Base-by-base conservation (phyloP, 2,888 invertebrate genomes). In the Carterocephalus palaemon region DNA sequence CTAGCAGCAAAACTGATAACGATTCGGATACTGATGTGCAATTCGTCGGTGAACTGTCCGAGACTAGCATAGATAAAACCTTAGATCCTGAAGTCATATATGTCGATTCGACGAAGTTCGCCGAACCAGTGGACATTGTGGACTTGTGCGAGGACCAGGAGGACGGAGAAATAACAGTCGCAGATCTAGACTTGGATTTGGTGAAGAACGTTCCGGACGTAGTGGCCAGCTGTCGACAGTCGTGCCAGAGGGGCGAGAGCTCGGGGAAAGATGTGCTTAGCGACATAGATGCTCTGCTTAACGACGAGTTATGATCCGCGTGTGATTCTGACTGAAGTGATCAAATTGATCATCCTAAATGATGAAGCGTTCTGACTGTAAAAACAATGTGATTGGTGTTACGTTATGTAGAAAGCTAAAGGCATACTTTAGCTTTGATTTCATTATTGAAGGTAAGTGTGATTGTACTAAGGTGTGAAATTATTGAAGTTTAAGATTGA, bases 1-100 rank as follows among this genome's bases (percentile, higher is more conserved):
- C 39, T 34, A 54, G 46, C n/a, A 64, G 49, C 26, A 72, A 59
- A 47, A 55, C 60, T 9, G 75, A 73, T 41, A 62, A 66, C 38
- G 84, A 84, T 55, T 82, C 82, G 0, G 85, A 84, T 36, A 54
- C 68, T 0, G 84, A 84, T 67, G 82, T 84, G 58, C 81, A 84
- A 70, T 77, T 84, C 50, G 68, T 83, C 34, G 67, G 71, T 40
- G 69, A 75, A 38, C 46, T 75, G 22, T 59, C 62, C 7, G 67
- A 72, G 19, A 57, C 65, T 33, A 67, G 65, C 42, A 57, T 72
- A 46, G 70, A 68, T 39, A 64, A 67, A 36, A 52, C 67, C 33
- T 66, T 64, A 5, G 74, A 74, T 51, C 68, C 54, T 49, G 81
- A 80, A 26, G 56, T 82, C 8, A 77, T 83, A 52, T 81, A 79